phyloP scores from a whole-genome alignment of 2,888 invertebrate genomes.

The Agrotis segetum region DNA sequence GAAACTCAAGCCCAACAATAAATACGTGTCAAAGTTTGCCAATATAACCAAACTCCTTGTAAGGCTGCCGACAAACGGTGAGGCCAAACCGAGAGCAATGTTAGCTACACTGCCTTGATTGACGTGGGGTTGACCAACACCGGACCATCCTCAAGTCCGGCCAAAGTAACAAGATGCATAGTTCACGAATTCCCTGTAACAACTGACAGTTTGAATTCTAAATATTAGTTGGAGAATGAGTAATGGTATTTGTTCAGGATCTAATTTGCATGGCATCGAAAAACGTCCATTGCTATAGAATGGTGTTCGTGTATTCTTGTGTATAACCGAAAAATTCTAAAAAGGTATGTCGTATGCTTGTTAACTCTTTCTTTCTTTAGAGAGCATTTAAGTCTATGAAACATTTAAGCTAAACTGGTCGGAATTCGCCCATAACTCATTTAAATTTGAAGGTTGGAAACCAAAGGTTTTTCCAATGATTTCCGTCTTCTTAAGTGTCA shows the following conservation, averaged over 20 bases:
- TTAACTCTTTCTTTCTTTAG: no score
- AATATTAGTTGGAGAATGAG: constrained; percentile 80
- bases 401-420: no score
- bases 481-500: no score
- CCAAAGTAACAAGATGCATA: constrained; percentile 76
- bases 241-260: constrained; percentile 75
- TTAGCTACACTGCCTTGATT: constrained; percentile 82
- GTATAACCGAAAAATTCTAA: neutral
- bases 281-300: constrained; percentile 44
- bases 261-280: constrained; percentile 63
- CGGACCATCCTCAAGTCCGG: constrained; percentile 75
- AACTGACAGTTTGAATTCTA: constrained; percentile 78
- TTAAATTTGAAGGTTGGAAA: no score
- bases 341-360: no score
- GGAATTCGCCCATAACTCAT: no score
- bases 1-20: constrained; percentile 53
- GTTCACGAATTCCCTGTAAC: constrained; percentile 71
- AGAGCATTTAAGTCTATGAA: no score
- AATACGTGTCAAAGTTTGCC: constrained; percentile 61
- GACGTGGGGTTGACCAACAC: constrained; percentile 85
- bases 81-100: constrained; percentile 69
- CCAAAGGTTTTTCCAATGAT: no score
- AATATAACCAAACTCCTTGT: constrained; percentile 53
- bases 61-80: constrained; percentile 57
- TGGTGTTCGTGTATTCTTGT: constrained; percentile 36